Evolutionary conservation across 1,140 invertebrate genomes (phyloP), one percentile per base, ranked within the genome.

Genomic region (Philaenus spumarius): DNA sequence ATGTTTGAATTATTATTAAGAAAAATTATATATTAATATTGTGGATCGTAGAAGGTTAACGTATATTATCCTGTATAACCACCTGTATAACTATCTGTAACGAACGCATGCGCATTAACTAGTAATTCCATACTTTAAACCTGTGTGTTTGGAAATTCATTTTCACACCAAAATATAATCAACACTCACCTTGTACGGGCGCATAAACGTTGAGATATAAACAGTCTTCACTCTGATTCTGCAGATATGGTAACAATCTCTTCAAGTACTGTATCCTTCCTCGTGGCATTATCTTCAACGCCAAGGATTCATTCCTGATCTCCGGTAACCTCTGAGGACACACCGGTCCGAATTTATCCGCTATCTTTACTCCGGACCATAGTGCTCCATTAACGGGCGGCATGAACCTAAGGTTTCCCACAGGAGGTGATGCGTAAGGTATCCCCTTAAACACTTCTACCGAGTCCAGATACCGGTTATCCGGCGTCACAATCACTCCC

Each of bases 141-240:
- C n/a, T n/a, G n/a, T n/a, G n/a, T n/a, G n/a, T n/a, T n/a, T n/a
- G n/a, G n/a, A n/a, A n/a, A n/a, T n/a, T n/a, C n/a, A n/a, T n/a
- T n/a, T n/a, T n/a, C n/a, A n/a, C n/a, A n/a, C n/a, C n/a, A n/a
- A n/a, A n/a, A n/a, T n/a, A n/a, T n/a, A n/a, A n/a, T n/a, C n/a
- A n/a, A 23, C 6, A 30, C 89, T 77, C 80, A 95, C 94, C 92
- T 86, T 90, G 87, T 65, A 86, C 88, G 40, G 95, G 95, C 5
- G 91, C 87, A 74, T 95, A 97, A 68, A 98, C 91, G 73, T 98
- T 98, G 63, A 98, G 78, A 72, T 95, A 96, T 37, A 98, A 82
- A 71, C 95, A 98, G 76, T 98, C 95, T 77, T 98, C 95, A 63
- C 85, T 91, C 74, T 97, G 93, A 69, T 95, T 88, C 63, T 81